These are phyloP conservation scores for Seira ritae DNA, from an alignment of 2,888 invertebrate genomes.

Conservation along the genomic window DNA sequence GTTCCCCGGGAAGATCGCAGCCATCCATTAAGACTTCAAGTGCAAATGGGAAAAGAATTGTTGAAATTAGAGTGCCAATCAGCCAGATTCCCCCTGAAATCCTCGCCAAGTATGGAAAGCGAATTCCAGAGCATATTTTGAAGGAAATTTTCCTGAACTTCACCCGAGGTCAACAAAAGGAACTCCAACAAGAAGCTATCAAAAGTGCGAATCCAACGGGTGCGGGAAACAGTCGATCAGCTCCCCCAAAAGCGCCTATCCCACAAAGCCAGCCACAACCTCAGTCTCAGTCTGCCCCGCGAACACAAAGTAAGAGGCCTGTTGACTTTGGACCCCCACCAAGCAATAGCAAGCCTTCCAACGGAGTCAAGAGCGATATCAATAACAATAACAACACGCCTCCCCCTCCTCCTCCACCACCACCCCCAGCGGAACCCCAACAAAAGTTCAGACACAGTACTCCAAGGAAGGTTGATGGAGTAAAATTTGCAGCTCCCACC, in stretches of 20 bases:
- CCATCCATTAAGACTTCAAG: constrained; percentile 32
- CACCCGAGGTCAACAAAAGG: constrained; percentile 41
- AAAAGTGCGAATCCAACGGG: constrained; percentile 35
- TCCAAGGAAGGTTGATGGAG: constrained; percentile 69
- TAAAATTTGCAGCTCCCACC: constrained; percentile 69
- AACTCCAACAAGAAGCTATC: constrained; percentile 45
- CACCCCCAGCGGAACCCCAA: constrained; percentile 47
- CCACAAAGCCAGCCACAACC: constrained; percentile 25
- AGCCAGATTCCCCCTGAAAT: constrained; percentile 59
- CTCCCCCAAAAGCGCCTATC: constrained; percentile 38
- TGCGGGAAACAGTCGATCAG: constrained; percentile 28
- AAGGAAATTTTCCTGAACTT: constrained; percentile 55
- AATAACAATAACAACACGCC: constrained; percentile 23
- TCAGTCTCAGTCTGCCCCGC: constrained; percentile 9
- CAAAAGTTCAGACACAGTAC: constrained; percentile 72
- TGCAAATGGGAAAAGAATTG: constrained; percentile 39
- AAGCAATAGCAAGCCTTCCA: constrained; percentile 6
- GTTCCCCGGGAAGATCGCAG: neutral
- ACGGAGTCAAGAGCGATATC: neutral
- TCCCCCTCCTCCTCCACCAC: constrained; percentile 46
- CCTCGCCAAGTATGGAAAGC: constrained; percentile 53
- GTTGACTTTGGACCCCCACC: constrained; percentile 29
- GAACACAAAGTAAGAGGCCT: constrained; percentile 30
- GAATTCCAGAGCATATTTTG: constrained; percentile 52
- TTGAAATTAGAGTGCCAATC: constrained; percentile 49